Conservation (phyloP, 92 coral and sea anemone genomes). For the Zoanthus sociatus region DNA sequence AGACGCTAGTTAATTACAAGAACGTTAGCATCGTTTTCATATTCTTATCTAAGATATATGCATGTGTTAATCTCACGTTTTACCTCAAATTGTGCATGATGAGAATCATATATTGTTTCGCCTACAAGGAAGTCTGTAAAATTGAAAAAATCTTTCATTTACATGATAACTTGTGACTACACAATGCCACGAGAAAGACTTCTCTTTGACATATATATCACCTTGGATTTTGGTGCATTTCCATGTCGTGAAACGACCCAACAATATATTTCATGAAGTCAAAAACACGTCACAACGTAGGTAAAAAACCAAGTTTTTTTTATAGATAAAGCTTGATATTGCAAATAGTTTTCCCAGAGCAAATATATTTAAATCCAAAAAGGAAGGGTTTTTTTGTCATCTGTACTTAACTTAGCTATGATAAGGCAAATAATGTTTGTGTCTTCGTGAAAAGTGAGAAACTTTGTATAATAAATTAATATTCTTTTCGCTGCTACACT, state of each 20-base stretch:
- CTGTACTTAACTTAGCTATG: not conserved
- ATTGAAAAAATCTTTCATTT: not conserved
- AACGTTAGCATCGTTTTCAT: not conserved
- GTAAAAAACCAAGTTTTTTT: not conserved
- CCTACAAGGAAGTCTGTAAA: not conserved
- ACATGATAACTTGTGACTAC: not conserved
- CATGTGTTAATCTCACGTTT: not conserved
- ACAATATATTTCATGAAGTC: not conserved
- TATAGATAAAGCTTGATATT: not conserved
- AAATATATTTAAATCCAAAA: not conserved
- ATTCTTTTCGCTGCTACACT: not conserved
- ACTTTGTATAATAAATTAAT: not conserved
- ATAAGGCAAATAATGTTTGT: not conserved
- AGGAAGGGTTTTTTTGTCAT: not conserved
- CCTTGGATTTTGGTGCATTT: not conserved
- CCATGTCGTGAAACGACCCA: not conserved
- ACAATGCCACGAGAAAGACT: not conserved
- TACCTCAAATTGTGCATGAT: not conserved
- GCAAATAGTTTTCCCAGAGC: not conserved
- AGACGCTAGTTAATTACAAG: conserved; percentile 2
- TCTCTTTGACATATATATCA: not conserved
- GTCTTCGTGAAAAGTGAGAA: not conserved
- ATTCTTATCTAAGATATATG: conserved; percentile 5
- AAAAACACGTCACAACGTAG: not conserved
- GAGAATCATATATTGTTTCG: not conserved